Evolutionary conservation across 2,113 vertebrate species (phyloP).

Genomic region (Pelodiscus sinensis): DNA sequence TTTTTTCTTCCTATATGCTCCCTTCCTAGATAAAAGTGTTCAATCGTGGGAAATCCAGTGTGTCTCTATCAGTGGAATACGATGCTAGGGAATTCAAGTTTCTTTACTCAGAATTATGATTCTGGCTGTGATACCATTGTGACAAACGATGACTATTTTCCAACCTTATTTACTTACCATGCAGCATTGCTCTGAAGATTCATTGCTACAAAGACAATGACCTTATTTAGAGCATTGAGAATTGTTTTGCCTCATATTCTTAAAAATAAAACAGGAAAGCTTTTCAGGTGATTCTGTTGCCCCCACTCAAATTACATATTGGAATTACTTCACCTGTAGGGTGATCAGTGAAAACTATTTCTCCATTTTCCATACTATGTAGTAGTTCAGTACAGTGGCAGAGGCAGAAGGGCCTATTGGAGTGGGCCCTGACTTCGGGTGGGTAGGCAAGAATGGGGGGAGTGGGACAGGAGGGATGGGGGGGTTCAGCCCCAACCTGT

Average conservation of each 20-base stretch:
- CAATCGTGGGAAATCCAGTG: not conserved
- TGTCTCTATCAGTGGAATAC: not conserved
- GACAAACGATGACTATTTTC: not conserved
- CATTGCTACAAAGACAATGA: not conserved
- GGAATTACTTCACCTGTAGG: not conserved
- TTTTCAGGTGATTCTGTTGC: not conserved
- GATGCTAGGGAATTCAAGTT: not conserved
- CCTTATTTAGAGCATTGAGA: not conserved
- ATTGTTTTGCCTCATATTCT: not conserved
- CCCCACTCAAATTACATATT: not conserved
- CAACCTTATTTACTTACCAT: not conserved
- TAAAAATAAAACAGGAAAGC: not conserved
- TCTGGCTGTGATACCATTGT: not conserved
- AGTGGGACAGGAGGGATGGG: no score
- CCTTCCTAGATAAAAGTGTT: not conserved
- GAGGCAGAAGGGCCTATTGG: no score
- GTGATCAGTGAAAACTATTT: not conserved
- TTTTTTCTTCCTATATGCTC: not conserved
- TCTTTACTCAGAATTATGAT: not conserved
- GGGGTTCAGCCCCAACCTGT: no score
- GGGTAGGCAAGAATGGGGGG: no score
- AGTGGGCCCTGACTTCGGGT: no score
- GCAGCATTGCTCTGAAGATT: not conserved
- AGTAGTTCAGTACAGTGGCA: not conserved
- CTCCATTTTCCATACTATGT: not conserved